Evolutionary conservation across 2,888 invertebrate species (phyloP).

Genomic region (Rhogogaster chlorosoma): DNA sequence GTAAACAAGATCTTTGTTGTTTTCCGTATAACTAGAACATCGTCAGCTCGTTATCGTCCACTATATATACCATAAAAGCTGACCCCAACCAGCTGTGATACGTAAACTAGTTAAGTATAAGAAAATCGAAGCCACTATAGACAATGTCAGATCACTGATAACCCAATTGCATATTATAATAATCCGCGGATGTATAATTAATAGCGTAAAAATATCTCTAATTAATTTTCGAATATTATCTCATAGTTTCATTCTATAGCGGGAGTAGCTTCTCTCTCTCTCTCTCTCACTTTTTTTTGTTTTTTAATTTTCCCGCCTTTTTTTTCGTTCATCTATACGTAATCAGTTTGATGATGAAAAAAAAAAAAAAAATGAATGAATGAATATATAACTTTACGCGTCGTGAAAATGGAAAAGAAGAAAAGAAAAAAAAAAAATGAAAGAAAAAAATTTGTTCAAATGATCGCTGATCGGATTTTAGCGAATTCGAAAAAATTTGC

Average conservation of each 20-base stretch:
- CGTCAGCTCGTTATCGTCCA: background rate
- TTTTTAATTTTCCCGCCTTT: too few relatives aligned
- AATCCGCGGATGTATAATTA: background rate
- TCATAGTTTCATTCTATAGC: too few relatives aligned
- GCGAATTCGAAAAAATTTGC: background rate
- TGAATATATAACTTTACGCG: background rate
- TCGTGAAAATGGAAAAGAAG: background rate
- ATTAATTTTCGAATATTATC: background rate
- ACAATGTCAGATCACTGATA: conserved; percentile 2
- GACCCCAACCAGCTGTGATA: background rate
- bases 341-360: too few relatives aligned
- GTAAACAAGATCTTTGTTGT: background rate
- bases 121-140: background rate
- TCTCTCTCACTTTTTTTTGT: too few relatives aligned
- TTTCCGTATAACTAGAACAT: background rate
- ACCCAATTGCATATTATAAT: background rate
- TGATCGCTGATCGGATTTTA: background rate
- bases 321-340: too few relatives aligned
- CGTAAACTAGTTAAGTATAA: background rate
- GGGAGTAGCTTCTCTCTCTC: too few relatives aligned
- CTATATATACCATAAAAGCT: background rate
- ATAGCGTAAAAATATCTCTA: background rate
- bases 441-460: background rate
- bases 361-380: too few relatives aligned
- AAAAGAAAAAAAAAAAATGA: background rate